phyloP scores from a whole-genome alignment of 2,797 vertebrate species.

The Todus mexicanus region DNA sequence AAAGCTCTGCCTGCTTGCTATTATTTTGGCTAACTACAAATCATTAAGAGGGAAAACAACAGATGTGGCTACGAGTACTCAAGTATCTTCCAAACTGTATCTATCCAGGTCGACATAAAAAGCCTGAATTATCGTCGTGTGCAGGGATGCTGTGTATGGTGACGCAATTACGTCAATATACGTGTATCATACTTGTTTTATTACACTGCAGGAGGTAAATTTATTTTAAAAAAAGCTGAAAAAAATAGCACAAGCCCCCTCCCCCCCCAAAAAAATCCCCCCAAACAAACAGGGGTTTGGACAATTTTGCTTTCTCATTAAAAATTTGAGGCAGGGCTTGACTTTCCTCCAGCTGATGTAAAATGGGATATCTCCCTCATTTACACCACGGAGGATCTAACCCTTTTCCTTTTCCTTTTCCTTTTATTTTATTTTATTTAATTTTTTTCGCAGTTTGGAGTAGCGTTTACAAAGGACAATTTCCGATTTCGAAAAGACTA shows the following conservation, averaged over 20 bases:
- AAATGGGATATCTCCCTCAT: background rate
- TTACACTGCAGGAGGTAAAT: background rate
- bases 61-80: slow-evolving; percentile 39
- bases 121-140: slow-evolving; percentile 4
- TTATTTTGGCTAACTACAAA: slow-evolving; percentile 68
- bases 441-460: background rate
- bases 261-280: too few relatives aligned
- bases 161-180: background rate
- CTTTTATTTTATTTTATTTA: background rate
- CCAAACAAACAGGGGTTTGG: background rate
- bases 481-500: slow-evolving; percentile 2
- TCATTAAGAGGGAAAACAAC: slow-evolving; percentile 67
- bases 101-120: background rate
- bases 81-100: slow-evolving; percentile 61
- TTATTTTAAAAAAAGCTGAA: background rate
- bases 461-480: slow-evolving; percentile 9
- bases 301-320: background rate
- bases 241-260: background rate
- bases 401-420: background rate
- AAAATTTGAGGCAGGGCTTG: background rate
- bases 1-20: slow-evolving; percentile 64
- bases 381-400: background rate
- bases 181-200: background rate
- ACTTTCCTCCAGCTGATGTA: background rate
- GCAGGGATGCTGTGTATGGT: background rate